These are phyloP conservation scores for Tragopan temminckii DNA, from an alignment of 2,797 vertebrate genomes.

Conservation along the genomic window DNA sequence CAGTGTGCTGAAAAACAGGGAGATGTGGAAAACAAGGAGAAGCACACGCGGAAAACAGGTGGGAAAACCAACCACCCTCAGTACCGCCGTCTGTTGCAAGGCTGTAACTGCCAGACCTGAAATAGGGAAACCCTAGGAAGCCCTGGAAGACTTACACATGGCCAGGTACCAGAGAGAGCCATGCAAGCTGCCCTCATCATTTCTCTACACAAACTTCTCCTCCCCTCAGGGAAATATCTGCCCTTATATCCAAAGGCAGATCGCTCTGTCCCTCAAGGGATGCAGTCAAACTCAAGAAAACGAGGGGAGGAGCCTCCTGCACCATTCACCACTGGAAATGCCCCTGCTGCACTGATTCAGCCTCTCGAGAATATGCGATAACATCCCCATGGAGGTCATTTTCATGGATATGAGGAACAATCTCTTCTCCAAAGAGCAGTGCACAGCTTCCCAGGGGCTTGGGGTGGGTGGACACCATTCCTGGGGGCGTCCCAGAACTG, in stretches of 20 bases:
- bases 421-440: too few species aligned
- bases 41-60: neutral
- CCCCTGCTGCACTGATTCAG: fast-evolving
- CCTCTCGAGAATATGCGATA: fast-evolving
- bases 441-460: too few species aligned
- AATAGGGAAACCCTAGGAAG: neutral
- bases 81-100: neutral
- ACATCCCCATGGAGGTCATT: fast-evolving
- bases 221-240: neutral
- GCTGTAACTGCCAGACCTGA: neutral
- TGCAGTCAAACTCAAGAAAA: neutral
- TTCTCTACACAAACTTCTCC: neutral
- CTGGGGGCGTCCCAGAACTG: too few species aligned
- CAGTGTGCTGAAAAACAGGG: slow-evolving; percentile 18
- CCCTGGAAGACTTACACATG: neutral
- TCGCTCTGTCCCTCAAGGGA: neutral
- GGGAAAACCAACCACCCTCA: neutral
- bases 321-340: neutral
- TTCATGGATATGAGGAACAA: too few species aligned
- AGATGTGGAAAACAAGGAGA: neutral
- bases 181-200: fast-evolving
- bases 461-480: too few species aligned
- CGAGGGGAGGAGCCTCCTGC: fast-evolving
- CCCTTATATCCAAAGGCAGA: neutral
- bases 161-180: neutral